phyloP scores from a whole-genome alignment of 2,888 invertebrate species.

The Gari tellinella region DNA sequence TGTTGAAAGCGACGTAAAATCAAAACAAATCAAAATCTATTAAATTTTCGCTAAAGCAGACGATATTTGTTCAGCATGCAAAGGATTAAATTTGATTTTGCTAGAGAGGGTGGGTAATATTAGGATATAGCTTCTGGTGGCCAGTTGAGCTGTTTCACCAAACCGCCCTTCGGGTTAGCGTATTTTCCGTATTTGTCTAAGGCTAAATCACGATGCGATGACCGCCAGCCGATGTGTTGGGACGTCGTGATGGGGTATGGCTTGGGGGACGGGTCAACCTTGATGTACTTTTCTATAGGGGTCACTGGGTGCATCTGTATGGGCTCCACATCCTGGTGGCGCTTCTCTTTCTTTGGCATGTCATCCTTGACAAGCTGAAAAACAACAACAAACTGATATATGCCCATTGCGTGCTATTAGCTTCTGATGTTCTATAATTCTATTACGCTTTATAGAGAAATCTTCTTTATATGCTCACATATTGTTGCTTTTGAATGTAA shows the following conservation, averaged over 20 bases:
- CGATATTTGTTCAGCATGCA: too few species aligned
- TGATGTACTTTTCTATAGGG: constrained; percentile 80
- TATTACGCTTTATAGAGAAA: too few species aligned
- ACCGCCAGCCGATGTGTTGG: constrained; percentile 82
- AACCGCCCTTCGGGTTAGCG: constrained; percentile 80
- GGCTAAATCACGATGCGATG: constrained; percentile 69
- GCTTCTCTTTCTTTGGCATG: constrained; percentile 68
- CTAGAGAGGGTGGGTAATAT: too few species aligned
- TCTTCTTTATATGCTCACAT: too few species aligned
- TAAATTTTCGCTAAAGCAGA: too few species aligned
- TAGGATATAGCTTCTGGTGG: constrained; percentile 81
- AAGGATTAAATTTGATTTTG: too few species aligned
- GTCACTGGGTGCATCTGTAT: constrained; percentile 78
- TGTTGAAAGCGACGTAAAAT: too few species aligned
- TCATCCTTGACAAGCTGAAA: constrained; percentile 82
- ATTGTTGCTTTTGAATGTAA: too few species aligned
- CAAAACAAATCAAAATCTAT: too few species aligned
- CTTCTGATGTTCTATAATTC: too few species aligned
- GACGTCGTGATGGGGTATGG: constrained; percentile 82
- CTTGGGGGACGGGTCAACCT: constrained; percentile 79
- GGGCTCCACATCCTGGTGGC: constrained; percentile 66
- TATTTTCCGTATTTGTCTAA: constrained; percentile 83
- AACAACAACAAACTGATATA: too few species aligned
- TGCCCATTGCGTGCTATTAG: too few species aligned
- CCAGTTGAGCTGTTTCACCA: constrained; percentile 83